A percentile compares a stretch with the other conserved stretches of the same genome.
These are phyloP conservation scores for Esox niger DNA, from an alignment of 2,113 vertebrate genomes.

Conservation along the genomic window DNA sequence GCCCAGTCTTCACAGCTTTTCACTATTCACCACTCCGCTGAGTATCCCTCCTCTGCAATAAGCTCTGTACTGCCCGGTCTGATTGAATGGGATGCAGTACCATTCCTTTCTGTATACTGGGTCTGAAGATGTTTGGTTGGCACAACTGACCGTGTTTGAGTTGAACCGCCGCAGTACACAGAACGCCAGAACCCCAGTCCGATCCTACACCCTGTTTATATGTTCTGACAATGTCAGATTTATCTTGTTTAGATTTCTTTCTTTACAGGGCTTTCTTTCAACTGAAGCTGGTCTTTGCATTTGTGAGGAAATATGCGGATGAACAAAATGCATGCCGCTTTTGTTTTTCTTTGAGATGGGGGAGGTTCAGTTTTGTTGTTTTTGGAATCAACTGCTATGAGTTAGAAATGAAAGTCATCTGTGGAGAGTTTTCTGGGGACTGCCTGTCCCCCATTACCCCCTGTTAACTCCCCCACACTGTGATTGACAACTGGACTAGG, in stretches of 20 bases:
- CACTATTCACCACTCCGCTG: too few species aligned
- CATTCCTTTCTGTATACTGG: not conserved
- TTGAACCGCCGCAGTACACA: constrained; percentile 13
- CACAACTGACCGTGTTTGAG: constrained; percentile 23
- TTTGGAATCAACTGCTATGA: constrained; percentile 44
- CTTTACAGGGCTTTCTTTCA: constrained; percentile 42
- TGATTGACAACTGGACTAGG: constrained; percentile 47
- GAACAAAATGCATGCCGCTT: constrained; percentile 24
- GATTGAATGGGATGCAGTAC: not conserved
- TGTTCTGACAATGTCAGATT: constrained; percentile 43
- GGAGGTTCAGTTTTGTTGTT: constrained; percentile 46
- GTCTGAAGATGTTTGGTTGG: not conserved
- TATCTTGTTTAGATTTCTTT: constrained; percentile 51
- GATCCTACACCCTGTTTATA: constrained; percentile 26
- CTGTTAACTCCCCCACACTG: not conserved
- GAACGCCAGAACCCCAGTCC: constrained; percentile 6
- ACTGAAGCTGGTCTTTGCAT: constrained; percentile 46
- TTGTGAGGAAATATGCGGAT: constrained; percentile 28
- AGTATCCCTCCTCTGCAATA: too few species aligned
- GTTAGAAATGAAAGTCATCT: constrained; percentile 58
- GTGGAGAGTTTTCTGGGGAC: constrained; percentile 23
- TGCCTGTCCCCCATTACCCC: not conserved
- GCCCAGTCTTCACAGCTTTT: too few species aligned
- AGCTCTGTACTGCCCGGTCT: too few species aligned
- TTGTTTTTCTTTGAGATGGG: constrained; percentile 25